These are phyloP conservation scores for Bhutanitis thaidina DNA, from an alignment of 2,888 invertebrate genomes.

Conservation along the genomic window DNA sequence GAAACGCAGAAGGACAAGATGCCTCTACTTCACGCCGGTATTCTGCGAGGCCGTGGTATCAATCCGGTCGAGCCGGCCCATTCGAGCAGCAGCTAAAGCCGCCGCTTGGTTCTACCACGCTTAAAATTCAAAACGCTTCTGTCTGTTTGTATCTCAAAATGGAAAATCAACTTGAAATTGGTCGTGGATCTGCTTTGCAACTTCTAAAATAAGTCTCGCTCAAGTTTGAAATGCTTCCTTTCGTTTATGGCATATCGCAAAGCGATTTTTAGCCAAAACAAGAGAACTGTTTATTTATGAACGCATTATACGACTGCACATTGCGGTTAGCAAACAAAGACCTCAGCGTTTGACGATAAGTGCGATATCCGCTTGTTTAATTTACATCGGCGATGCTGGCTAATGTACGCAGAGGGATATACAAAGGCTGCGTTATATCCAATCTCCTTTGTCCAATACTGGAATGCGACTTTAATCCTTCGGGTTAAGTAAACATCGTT, in stretches of 20 bases:
- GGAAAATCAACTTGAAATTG: background rate
- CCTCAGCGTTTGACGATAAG: background rate
- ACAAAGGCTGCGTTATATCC: slow-evolving; percentile 19
- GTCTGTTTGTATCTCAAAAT: too few species aligned
- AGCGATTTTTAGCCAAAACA: background rate
- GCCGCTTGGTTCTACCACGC: too few species aligned
- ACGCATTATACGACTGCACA: background rate
- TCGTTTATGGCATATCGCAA: slow-evolving; percentile 11
- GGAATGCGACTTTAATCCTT: slow-evolving; percentile 14
- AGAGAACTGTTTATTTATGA: slow-evolving; percentile 9
- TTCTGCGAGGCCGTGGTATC: too few species aligned
- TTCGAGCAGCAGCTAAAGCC: too few species aligned
- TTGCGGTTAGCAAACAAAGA: background rate
- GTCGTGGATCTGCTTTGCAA: background rate
- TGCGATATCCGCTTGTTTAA: background rate
- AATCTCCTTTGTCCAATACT: slow-evolving; percentile 14
- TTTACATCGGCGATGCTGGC: background rate
- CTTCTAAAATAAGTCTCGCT: background rate
- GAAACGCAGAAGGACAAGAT: too few species aligned
- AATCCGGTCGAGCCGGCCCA: too few species aligned
- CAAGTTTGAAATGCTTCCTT: slow-evolving; percentile 3
- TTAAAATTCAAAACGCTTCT: too few species aligned
- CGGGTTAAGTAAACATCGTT: slow-evolving; percentile 9
- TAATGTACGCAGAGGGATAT: slow-evolving; percentile 11
- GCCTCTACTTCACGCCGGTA: too few species aligned